Evolutionary conservation across 2,797 vertebrate genomes (phyloP), one percentile per base, ranked within the genome.

Genomic region (Meriones psammophilus): DNA sequence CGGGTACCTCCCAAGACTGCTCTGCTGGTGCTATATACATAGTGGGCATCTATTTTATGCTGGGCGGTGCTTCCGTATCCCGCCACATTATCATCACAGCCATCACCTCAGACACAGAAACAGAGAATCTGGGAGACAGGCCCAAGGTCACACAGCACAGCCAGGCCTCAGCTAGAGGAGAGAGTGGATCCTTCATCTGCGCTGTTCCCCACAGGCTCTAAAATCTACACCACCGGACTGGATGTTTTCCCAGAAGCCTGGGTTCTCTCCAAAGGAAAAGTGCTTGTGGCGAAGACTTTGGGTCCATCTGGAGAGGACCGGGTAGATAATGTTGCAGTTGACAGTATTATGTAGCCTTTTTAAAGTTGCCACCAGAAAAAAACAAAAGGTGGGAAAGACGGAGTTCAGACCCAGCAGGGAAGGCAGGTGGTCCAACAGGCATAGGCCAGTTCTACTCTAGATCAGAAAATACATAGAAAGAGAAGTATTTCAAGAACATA

Each of bases 231-330:
- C 94, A 89, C n/a, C 81, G 94, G 92, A 54, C 73, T 91, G 87
- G 93, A 94, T 60, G 42, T 79, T 13, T 77, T 95, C 96, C 97
- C 95, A 89, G 96, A 62, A 36, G 66, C 87, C 94, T 91, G 89
- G 89, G 60, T 89, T 91, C 84, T 74, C 80, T 91, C 96, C 93
- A 95, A 46, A 86, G 92, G 79, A 96, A 87, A 96, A 95, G 42
- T 60, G 79, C 96, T 94, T 33, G 62, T 87, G 9, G 54, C 3
- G 20, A 60, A 73, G 56, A 14, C 36, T 79, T 64, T 7, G 84
- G 46, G 83, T 74, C 78, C 64, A 62, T 36, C 73, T 24, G 64
- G 22, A 74, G 68, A 86, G 42, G 62, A 58, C 2, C 8, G n/a
- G 60, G 73, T 81, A 92, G 86, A 94, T 96, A 89, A 76, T 50